Evolutionary conservation across 2,797 vertebrate genomes (phyloP).

Genomic region (Peromyscus aztecus): DNA sequence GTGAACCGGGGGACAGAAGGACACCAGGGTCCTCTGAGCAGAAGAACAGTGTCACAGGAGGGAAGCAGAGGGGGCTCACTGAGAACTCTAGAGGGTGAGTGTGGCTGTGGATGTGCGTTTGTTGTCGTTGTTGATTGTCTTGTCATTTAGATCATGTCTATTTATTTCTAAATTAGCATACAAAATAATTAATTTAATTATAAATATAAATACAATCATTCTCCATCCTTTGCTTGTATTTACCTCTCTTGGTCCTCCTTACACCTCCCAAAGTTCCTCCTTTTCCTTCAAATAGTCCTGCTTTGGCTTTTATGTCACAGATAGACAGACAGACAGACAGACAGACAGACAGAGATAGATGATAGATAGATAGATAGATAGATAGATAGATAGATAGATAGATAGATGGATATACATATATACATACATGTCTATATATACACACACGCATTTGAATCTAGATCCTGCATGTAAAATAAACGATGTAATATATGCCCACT

Average conservation of each 20-base stretch:
- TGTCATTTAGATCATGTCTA: neutral
- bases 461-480: neutral
- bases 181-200: neutral
- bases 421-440: neutral
- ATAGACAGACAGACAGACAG: neutral
- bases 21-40: accelerated
- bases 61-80: neutral
- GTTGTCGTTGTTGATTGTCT: neutral
- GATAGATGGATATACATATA: neutral
- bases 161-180: neutral
- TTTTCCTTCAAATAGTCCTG: neutral
- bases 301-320: neutral
- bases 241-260: neutral
- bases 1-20: neutral
- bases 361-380: no score
- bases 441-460: neutral
- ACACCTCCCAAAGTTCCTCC: neutral
- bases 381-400: no score
- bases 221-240: neutral
- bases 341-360: no score
- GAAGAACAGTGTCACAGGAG: no score
- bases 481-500: neutral
- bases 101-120: accelerated
- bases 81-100: accelerated
- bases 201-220: neutral